Evolutionary conservation across 2,113 vertebrate species (phyloP), one percentile per base, ranked within the genome.

Genomic region (Bubo blakistoni): DNA sequence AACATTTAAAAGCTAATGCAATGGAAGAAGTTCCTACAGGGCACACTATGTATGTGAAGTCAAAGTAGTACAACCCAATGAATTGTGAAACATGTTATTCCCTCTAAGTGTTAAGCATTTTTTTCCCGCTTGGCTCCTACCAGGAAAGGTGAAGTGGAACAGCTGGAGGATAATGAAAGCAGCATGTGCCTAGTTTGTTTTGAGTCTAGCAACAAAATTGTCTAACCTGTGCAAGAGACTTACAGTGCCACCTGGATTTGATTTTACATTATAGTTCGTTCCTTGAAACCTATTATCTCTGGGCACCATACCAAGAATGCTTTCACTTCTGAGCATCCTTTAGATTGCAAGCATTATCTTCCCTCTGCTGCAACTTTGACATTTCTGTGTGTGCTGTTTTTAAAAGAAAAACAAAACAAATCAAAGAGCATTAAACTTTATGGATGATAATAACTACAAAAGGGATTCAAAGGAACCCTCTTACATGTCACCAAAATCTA

Each of bases 141-240:
- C 70, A 97, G 90, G 93, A 96, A 97, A 97, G 96, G 97, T 96
- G 96, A 97, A 97, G 96, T 94, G 90, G 94, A 97, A 97, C 93
- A 94, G 96, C 93, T 97, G 92, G 91, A 96, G 72, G 85, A 97
- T 97, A 97, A 97, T 97, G 96, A 97, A 97, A 97, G 80, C 97
- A 97, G 95, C 96, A 93, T 97, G 97, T 88, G 77, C 89, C 87
- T 95, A 85, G 93, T 95, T 97, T 97, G 94, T 96, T 96, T 94
- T 97, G 88, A 97, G 81, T 81, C 95, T 90, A 96, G 92, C 74
- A 95, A 94, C 95, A 97, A 96, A 96, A 97, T 84, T 90, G 90
- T 92, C 91, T 94, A 97, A 97, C 93, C 92, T 97, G 87, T 96
- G 92, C 81, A 78, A 58, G 87, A 95, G 93, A 81, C 95, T 92